Percentiles rank a stretch among this genome's conserved stretches.
Evolutionary conservation across 1,140 invertebrate species (phyloP).

Genomic region (Penaeus chinensis): DNA sequence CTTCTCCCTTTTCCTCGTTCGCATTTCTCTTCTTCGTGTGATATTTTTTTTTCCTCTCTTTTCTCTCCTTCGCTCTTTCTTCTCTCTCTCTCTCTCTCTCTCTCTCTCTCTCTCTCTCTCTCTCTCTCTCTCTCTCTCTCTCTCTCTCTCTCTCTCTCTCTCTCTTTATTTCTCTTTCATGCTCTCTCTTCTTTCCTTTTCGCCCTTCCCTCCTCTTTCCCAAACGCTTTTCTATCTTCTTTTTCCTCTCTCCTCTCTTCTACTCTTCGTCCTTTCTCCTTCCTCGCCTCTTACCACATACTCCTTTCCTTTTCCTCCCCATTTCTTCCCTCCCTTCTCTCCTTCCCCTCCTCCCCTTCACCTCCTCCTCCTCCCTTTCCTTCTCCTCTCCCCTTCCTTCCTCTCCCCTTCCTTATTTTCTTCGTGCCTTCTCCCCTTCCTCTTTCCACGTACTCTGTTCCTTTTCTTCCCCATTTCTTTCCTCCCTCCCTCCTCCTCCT

Average conservation of each 20-base stretch:
- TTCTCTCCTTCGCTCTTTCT: too few species aligned
- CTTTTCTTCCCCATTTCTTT: not conserved
- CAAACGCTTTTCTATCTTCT: not conserved
- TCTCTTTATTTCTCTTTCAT: constrained; percentile 11
- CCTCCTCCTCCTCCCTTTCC: not conserved
- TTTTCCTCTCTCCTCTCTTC: not conserved
- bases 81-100: too few species aligned
- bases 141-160: not conserved
- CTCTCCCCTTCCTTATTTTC: not conserved
- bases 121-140: not conserved
- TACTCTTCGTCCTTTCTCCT: constrained; percentile 7
- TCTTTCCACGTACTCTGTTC: not conserved
- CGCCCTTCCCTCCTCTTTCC: not conserved
- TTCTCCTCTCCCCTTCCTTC: not conserved
- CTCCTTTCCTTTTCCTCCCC: not conserved
- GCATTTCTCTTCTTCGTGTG: too few species aligned
- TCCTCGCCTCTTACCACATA: not conserved
- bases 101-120: not conserved
- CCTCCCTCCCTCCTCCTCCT: not conserved
- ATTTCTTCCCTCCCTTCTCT: not conserved
- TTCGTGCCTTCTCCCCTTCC: not conserved
- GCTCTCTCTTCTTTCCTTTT: not conserved
- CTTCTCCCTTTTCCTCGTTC: too few species aligned
- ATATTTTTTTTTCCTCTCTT: not conserved
- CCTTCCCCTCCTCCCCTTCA: not conserved